phyloP scores from a whole-genome alignment of 2,113 vertebrate genomes.

The Lepus europaeus region DNA sequence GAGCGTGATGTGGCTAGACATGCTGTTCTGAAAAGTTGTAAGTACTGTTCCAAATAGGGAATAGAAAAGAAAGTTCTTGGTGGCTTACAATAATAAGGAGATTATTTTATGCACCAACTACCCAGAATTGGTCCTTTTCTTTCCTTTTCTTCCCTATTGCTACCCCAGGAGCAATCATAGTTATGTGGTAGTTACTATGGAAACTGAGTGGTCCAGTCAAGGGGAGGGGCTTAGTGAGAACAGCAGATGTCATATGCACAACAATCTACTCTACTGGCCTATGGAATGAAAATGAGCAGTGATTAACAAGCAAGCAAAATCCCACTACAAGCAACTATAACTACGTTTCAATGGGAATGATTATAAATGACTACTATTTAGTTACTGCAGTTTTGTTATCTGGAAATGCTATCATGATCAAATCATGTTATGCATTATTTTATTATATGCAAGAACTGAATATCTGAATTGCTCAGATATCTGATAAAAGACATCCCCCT shows the following conservation, averaged over 20 bases:
- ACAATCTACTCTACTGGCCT: not conserved
- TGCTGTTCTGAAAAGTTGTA: conserved; percentile 42
- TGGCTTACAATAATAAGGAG: not conserved
- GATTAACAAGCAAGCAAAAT: not conserved
- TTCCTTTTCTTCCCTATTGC: not conserved
- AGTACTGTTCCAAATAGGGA: conserved; percentile 28
- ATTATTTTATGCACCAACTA: not conserved
- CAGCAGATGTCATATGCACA: not conserved
- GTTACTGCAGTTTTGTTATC: not conserved
- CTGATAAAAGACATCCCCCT: not conserved
- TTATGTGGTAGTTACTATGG: conserved; percentile 72
- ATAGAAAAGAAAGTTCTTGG: conserved; percentile 51
- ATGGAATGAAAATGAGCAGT: not conserved
- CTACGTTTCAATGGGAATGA: not conserved
- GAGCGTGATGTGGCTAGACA: not conserved
- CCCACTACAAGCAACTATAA: not conserved
- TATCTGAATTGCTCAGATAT: conserved; percentile 13
- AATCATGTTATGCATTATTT: not conserved
- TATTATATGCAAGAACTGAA: conserved; percentile 17
- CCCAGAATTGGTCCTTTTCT: conserved; percentile 1
- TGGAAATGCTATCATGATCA: conserved; percentile 18
- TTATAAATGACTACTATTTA: not conserved
- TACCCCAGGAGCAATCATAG: not conserved
- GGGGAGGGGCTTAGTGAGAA: conserved; percentile 42
- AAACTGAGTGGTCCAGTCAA: conserved; percentile 50